Conservation (phyloP, 2,113 vertebrate genomes). For the Bujurquina vittata region DNA sequence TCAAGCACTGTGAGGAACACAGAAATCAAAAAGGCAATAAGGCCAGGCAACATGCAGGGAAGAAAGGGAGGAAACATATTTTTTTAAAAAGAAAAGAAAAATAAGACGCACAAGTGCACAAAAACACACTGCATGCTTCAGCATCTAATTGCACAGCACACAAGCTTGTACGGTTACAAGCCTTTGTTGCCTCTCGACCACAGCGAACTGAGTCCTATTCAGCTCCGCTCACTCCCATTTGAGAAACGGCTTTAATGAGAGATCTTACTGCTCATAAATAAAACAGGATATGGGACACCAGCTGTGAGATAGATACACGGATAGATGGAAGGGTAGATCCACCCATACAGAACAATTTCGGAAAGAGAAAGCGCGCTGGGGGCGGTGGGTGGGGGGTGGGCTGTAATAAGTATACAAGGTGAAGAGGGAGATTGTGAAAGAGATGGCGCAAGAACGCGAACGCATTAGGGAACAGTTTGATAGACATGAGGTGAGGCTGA, state of each 20-base stretch:
- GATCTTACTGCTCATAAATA: conserved; percentile 78
- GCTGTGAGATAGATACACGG: conserved; percentile 54
- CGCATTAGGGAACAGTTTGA: neutral
- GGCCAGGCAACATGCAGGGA: conserved; percentile 19
- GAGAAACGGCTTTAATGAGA: conserved; percentile 62
- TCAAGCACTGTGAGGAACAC: conserved; percentile 26
- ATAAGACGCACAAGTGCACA: conserved; percentile 18
- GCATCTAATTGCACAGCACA: conserved; percentile 33
- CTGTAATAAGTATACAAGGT: neutral
- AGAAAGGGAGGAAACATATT: neutral
- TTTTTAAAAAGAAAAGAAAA: neutral
- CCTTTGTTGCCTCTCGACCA: conserved; percentile 41
- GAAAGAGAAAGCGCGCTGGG: neutral
- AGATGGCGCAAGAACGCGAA: neutral
- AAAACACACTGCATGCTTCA: conserved; percentile 2
- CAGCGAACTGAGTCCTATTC: conserved; percentile 28
- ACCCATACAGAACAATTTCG: conserved; percentile 6
- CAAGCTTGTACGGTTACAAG: conserved; percentile 22
- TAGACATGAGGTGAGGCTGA: neutral
- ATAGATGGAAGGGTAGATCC: conserved; percentile 29
- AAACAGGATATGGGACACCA: conserved; percentile 71
- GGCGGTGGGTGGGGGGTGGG: no score
- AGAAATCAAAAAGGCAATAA: conserved; percentile 53
- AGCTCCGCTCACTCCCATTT: conserved; percentile 49
- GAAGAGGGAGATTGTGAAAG: neutral